Conservation (phyloP, 1,140 invertebrate species). For the Drosophila bocqueti region DNA sequence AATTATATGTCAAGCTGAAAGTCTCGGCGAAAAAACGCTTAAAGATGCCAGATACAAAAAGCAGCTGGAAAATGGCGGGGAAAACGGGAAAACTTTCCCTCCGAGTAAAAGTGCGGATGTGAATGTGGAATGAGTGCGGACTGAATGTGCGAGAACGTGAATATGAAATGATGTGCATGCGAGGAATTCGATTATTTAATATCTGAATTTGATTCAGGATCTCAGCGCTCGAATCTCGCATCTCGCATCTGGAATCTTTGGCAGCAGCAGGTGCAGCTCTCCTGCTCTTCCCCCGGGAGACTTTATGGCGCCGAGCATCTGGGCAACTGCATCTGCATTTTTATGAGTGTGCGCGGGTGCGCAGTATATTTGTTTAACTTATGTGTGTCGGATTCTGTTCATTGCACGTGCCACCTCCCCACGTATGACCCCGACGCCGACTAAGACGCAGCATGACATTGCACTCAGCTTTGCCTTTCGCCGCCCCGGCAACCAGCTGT, state of each 20-base stretch:
- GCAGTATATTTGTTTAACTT: slow-evolving; percentile 40
- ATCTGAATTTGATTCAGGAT: slow-evolving; percentile 44
- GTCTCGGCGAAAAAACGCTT: slow-evolving; percentile 50
- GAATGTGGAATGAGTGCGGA: slow-evolving; percentile 15
- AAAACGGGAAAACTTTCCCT: slow-evolving; percentile 7
- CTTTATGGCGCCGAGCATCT: slow-evolving; percentile 25
- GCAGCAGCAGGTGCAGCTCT: slow-evolving; percentile 22
- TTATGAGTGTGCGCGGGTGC: slow-evolving; percentile 16
- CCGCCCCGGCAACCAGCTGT: slow-evolving; percentile 63
- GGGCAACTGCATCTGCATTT: slow-evolving; percentile 41
- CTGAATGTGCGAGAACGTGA: slow-evolving; percentile 30
- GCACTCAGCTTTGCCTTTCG: slow-evolving; percentile 68
- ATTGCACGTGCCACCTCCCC: slow-evolving; percentile 23
- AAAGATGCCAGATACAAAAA: slow-evolving; percentile 43
- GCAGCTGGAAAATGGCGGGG: background rate
- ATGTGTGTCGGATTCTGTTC: slow-evolving; percentile 36
- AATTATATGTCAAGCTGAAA: slow-evolving; percentile 77
- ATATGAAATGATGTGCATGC: slow-evolving; percentile 44
- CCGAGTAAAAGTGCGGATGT: slow-evolving; percentile 7
- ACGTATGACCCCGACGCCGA: slow-evolving; percentile 5
- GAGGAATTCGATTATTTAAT: slow-evolving; percentile 49
- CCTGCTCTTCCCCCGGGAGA: background rate
- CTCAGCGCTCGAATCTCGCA: background rate
- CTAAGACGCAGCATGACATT: slow-evolving; percentile 65
- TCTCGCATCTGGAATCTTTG: slow-evolving; percentile 12